Evolutionary conservation across 2,113 vertebrate genomes (phyloP), one percentile per base, ranked within the genome.

Genomic region (Merops nubicus): DNA sequence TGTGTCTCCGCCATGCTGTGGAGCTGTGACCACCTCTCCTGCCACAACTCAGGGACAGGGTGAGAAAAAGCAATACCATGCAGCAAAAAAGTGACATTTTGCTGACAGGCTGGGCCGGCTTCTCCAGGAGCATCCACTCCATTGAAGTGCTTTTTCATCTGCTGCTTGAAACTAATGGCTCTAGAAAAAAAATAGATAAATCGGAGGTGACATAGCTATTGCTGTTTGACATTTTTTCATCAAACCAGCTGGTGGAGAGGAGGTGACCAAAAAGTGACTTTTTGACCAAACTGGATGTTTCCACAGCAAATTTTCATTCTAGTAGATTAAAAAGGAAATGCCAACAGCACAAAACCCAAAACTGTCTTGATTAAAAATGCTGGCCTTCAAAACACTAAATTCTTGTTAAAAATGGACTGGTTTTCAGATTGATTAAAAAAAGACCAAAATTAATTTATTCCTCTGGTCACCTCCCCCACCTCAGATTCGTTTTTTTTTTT

Each of bases 171-270:
- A 93, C 89, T 96, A 96, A 93, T 89, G 76, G 73, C 47, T 93
- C 76, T 81, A 89, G 93, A 89, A 93, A 43, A 43, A 47, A 96
- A 96, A 96, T 15, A 96, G 94, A 97, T 97, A 96, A 96, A 97
- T 96, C 95, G 95, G 95, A 91, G 80, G 83, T 84, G 92, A 91
- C 93, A 94, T n/a, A 81, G 86, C 73, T 91, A 89, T 89, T 91
- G 94, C 83, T 87, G 68, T 64, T 87, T 91, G 93, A 91, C 91
- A 75, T 89, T 95, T 95, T 96, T 97, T 96, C 94, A 96, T 97
- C 94, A 97, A 93, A 86, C 64, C 1, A 2, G 54, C 80, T 92
- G 33, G 19, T 33, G 67, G 72, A 85, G 79, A 85, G 50, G 50
- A n/a, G 73, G 59, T 93, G 80, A 89, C 91, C 91, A 95, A 91